phyloP scores from a whole-genome alignment of 2,113 vertebrate genomes.

The Rhombomys opimus region DNA sequence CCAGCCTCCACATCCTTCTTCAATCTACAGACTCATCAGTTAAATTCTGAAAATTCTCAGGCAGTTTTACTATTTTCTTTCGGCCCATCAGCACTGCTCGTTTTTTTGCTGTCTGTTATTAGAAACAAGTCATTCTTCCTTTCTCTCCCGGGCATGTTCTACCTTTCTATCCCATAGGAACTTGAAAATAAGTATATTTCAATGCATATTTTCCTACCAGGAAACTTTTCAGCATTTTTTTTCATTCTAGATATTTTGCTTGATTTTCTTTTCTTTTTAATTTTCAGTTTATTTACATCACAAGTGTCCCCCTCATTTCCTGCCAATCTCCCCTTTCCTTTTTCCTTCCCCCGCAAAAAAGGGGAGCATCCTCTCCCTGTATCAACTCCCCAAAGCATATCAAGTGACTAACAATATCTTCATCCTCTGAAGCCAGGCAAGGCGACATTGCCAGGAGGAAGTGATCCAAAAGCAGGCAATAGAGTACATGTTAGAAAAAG shows the following conservation, averaged over 20 bases:
- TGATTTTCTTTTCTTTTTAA: background rate
- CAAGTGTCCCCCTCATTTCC: too few species aligned
- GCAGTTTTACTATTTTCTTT: background rate
- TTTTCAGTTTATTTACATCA: too few species aligned
- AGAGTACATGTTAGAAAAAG: too few species aligned
- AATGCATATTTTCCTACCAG: background rate
- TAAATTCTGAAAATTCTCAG: background rate
- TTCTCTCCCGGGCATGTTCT: background rate
- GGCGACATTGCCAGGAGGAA: too few species aligned
- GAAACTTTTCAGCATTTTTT: background rate
- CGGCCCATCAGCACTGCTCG: background rate
- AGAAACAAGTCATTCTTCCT: background rate
- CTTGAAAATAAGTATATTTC: background rate
- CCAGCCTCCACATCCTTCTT: background rate
- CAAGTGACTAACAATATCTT: too few species aligned
- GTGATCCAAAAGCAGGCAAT: too few species aligned
- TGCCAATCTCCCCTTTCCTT: too few species aligned
- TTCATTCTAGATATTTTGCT: background rate
- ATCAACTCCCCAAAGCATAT: too few species aligned
- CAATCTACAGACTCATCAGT: slow-evolving; percentile 5
- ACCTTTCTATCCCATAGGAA: background rate
- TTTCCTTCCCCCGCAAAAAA: too few species aligned
- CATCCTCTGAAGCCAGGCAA: too few species aligned
- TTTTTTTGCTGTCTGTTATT: background rate
- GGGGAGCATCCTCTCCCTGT: too few species aligned